phyloP scores from a whole-genome alignment of 2,888 invertebrate genomes.

The Leptarthrus brevirostris region DNA sequence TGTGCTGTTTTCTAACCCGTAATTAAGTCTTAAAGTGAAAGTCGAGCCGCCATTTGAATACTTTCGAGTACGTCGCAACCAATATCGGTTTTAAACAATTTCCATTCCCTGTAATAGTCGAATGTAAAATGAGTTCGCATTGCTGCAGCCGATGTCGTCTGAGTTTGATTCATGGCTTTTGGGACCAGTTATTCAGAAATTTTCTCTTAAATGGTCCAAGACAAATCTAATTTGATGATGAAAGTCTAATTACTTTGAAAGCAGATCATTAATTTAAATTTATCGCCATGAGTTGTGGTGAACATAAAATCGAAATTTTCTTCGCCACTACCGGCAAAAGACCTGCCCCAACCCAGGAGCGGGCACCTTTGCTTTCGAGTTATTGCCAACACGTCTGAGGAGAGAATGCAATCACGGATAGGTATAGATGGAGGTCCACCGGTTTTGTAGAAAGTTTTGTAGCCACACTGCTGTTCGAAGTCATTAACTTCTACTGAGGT shows the following conservation, averaged over 20 bases:
- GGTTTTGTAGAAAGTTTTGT: constrained; percentile 37
- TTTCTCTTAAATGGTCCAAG: constrained; percentile 27
- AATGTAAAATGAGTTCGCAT: not conserved
- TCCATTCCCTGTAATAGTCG: not conserved
- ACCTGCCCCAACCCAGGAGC: constrained; percentile 24
- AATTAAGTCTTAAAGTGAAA: constrained; percentile 16
- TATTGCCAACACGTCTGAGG: not conserved
- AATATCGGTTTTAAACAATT: constrained; percentile 2
- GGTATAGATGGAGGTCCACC: constrained; percentile 7
- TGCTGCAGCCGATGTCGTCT: not conserved
- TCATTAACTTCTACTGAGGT: constrained; percentile 37
- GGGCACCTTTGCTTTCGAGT: constrained; percentile 5
- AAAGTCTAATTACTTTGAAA: constrained; percentile 49
- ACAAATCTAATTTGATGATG: constrained; percentile 41
- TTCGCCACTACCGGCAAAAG: not conserved
- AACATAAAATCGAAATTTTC: constrained; percentile 36
- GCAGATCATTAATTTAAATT: constrained; percentile 47
- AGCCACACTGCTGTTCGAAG: constrained; percentile 7
- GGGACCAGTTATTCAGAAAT: not conserved
- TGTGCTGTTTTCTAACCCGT: too few species aligned
- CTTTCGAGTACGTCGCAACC: not conserved
- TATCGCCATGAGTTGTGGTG: constrained; percentile 31
- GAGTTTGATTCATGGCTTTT: not conserved
- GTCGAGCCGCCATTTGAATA: not conserved
- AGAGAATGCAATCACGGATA: constrained; percentile 24